These are phyloP conservation scores for Pomatostomus ruficeps DNA, from an alignment of 2,113 vertebrate genomes.

Conservation along the genomic window DNA sequence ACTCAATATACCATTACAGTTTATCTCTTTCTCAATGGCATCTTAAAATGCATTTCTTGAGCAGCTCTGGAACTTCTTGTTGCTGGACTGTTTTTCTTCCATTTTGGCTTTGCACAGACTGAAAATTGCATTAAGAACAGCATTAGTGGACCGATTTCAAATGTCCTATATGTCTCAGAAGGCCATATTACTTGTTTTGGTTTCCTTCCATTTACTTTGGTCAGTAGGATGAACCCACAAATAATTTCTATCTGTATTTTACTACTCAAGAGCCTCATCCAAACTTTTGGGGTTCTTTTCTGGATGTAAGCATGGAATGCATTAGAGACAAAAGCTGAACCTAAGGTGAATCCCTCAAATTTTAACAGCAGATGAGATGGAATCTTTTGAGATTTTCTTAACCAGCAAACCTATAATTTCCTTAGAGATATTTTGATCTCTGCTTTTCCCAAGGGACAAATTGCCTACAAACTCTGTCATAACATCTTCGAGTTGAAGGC, in stretches of 20 bases:
- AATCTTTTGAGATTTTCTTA: background rate
- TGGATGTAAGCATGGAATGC: background rate
- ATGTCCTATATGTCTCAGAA: background rate
- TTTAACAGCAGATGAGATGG: background rate
- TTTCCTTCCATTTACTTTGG: background rate
- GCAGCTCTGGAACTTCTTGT: background rate
- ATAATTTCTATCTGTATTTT: background rate
- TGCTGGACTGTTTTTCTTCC: background rate
- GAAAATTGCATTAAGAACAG: background rate
- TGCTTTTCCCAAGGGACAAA: background rate
- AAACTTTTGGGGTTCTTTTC: background rate
- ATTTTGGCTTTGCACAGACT: background rate
- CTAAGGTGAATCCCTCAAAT: background rate
- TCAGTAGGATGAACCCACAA: background rate
- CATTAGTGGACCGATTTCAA: background rate
- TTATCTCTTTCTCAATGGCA: background rate
- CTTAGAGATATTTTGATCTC: slow-evolving; percentile 12
- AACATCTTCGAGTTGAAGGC: background rate
- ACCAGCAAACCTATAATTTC: slow-evolving; percentile 1
- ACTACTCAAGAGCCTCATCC: background rate
- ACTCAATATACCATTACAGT: background rate
- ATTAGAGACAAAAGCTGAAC: background rate
- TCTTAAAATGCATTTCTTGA: background rate
- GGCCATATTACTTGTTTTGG: background rate
- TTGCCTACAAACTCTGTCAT: background rate